A percentile compares a stretch with the other conserved stretches of the same genome.
These are phyloP conservation scores for Rhadina sibilatrix DNA, from an alignment of 2,113 vertebrate genomes.

Conservation along the genomic window DNA sequence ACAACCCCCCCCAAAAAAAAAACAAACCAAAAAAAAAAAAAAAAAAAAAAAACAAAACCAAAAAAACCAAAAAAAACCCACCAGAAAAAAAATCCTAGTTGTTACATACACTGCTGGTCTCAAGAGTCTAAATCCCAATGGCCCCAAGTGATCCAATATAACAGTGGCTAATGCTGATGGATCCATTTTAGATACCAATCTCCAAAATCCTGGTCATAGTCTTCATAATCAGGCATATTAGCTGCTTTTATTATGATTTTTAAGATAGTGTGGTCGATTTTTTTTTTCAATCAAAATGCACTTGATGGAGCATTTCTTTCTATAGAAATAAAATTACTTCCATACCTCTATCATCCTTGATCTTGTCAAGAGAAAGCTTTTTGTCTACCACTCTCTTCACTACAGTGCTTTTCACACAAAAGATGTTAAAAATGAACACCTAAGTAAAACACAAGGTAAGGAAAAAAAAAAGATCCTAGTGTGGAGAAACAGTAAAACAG, in stretches of 20 bases:
- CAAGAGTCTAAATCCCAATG: background rate
- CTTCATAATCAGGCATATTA: background rate
- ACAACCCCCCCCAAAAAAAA: too few relatives aligned
- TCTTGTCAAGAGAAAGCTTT: background rate
- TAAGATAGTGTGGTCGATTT: background rate
- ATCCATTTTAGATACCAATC: background rate
- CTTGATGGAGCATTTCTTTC: background rate
- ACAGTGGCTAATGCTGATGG: background rate
- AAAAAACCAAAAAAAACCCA: background rate
- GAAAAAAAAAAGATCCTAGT: background rate
- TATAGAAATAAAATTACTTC: background rate
- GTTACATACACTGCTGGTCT: background rate
- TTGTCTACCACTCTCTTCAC: background rate
- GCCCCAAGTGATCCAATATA: background rate
- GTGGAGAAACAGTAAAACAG: background rate
- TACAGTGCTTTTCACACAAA: background rate
- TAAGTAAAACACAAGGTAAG: background rate
- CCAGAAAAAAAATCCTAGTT: background rate
- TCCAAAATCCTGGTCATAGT: background rate
- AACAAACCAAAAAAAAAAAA: background rate
- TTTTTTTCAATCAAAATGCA: background rate
- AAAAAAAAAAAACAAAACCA: background rate
- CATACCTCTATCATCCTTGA: background rate
- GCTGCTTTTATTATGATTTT: background rate
- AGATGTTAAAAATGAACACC: background rate